Evolutionary conservation across 2,888 invertebrate species (phyloP), one percentile per base, ranked within the genome.

Genomic region (Caenorhabditis macrosperma): DNA sequence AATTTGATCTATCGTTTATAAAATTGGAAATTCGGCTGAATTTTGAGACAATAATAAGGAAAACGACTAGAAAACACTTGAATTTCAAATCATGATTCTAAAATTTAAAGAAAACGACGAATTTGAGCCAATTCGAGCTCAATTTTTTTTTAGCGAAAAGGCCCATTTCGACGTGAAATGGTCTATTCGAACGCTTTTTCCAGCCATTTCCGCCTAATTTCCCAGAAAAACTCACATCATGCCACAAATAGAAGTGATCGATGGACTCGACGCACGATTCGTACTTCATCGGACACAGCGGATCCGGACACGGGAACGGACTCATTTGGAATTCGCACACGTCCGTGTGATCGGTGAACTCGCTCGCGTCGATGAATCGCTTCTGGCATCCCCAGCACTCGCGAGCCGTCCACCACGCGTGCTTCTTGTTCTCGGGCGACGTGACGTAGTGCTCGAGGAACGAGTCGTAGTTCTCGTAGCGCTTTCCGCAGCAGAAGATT

Each of bases 311-410:
- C 3, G 55, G 12, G 26, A 48, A 63, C 20, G 63, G 72, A 9
- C 44, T 35, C 12, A 55, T 35, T 17, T 63, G 63, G 3, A 12
- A 12, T 3, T 28, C 64, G 41, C 72, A 72, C 1, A 5, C 10
- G 4, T 48, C 28, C 2, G 57, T 28, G 12, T 72, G 72, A 2
- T 30, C 1, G 33, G 35, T 46, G 30, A 72, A 72, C 2, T 20
- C 24, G 0, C 28, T 9, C 17, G 17, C 28, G 26, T 72, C 72
- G 5, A 57, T 33, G 24, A 28, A 64, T 6, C 72, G 46, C 4
- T 20, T 28, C 12, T n/a, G 28, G 41, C 72, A 72, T 30, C 63
- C 72, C 72, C 72, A 72, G 48, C 72, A 72, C 57, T 72, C 72
- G 30, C 54, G n/a, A 15, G 63, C 72, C 30, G 38, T 72, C 72